Evolutionary conservation across 2,888 invertebrate species (phyloP), one percentile per base, ranked within the genome.

Genomic region (Oligia fasciuncula): DNA sequence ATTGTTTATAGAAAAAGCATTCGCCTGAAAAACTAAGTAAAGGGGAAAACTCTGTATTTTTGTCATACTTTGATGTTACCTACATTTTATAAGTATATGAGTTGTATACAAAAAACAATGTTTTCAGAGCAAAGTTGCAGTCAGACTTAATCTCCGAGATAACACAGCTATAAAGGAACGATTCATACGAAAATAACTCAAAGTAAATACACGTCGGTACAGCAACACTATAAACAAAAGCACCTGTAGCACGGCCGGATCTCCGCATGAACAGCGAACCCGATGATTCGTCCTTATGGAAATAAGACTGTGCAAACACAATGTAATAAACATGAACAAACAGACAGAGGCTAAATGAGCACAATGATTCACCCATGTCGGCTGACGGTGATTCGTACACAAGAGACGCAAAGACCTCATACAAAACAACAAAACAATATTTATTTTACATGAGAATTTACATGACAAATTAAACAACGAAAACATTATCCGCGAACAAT

Each of bases 301-400:
- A 90, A 92, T 89, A 88, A 91, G 86, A 89, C 87, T 85, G 82
- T 81, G 81, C 89, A 91, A 91, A 91, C 87, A 88, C 85, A 92
- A 90, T 90, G 91, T 87, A 90, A 90, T 89, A 89, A 91, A 90
- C 91, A 91, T 90, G 89, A 91, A 89, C 92, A 92, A 93, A 93
- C 92, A 92, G 87, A 85, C 88, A 83, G 85, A 83, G 89, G 89
- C 91, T 92, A 92, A 93, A 93, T 89, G 88, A 90, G 90, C 87
- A 88, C 89, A 90, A 90, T 92, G 93, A 94, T 91, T 94, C 94
- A 94, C 90, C 76, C 79, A 75, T 84, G 86, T 82, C 76, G 83
- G 78, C 72, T 72, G 79, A 76, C 83, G 80, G 81, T 71, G 82
- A 81, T 79, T 82, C 82, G 79, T 77, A 65, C 78, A 70, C 86